phyloP scores from a whole-genome alignment of 2,113 vertebrate genomes.

The Montifringilla adamsi region DNA sequence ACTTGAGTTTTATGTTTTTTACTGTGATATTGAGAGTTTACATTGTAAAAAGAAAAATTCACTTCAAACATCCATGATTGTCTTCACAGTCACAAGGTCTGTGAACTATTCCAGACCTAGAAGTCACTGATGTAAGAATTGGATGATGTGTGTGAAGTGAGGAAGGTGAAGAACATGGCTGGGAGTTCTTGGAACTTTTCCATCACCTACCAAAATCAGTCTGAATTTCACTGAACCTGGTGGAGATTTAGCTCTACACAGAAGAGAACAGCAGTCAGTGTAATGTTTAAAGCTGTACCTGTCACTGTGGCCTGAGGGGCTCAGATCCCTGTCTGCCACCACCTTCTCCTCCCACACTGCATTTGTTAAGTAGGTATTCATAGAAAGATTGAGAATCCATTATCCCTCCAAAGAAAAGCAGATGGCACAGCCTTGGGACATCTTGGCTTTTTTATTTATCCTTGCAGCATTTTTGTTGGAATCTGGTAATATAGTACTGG shows the following conservation, averaged over 20 bases:
- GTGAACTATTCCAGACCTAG: background rate
- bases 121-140: background rate
- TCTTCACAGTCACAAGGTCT: background rate
- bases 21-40: background rate
- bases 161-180: background rate
- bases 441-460: background rate
- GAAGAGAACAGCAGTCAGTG: background rate
- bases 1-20: background rate
- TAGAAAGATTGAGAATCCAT: background rate
- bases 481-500: background rate
- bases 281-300: background rate
- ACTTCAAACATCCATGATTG: background rate
- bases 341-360: background rate
- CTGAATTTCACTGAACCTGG: background rate
- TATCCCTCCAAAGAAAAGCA: background rate
- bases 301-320: background rate
- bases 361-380: background rate
- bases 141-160: background rate
- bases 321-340: background rate
- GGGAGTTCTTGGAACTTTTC: background rate
- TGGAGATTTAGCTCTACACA: background rate
- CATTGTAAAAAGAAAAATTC: background rate
- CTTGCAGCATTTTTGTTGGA: background rate
- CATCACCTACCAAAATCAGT: background rate
- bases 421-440: background rate